Base-by-base conservation (phyloP, 2,888 invertebrate genomes). In the Theretra japonica region DNA sequence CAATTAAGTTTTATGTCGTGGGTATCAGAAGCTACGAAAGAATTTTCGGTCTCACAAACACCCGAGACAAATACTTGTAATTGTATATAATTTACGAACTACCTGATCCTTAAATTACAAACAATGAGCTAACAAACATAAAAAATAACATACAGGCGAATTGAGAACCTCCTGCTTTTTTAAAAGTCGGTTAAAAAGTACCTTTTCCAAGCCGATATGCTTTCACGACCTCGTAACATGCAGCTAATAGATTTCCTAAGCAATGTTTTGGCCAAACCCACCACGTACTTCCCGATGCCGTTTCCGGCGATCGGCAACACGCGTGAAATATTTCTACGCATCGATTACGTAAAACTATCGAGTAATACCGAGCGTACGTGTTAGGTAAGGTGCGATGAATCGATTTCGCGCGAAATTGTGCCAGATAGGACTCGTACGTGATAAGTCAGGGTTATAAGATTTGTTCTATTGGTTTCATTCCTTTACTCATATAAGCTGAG, bases 281-380 rank as follows among this genome's bases (percentile, higher is more conserved):
- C 5, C n/a, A n/a, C 21, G 8, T 41, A 62, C 33, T 62, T 62
- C 62, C 21, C 33, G 21, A 21, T 41, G 33, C 21, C 41, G 41
- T 65, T 75, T 80, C 78, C 78, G 79, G 74, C 77, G 59, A 72
- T 76, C 73, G 73, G 75, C 75, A 81, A 77, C 80, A 78, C 70
- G 76, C 77, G 78, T 71, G 73, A 78, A 80, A 78, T 80, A 77
- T 80, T 83, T 77, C 75, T 74, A 77, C 68, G 71, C 48, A 78
- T 74, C 72, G 78, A 72, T 85, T 82, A 79, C 73, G 73, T 82
- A 78, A 83, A 79, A 73, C 76, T 76, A 75, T 77, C 75, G 68
- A 74, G 75, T 76, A 75, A 73, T 75, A 74, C 76, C 75, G 75
- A 75, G 73, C 73, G 71, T 70, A 68, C 33, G 70, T 65, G 76